phyloP scores from a whole-genome alignment of 1,140 invertebrate species.

The Drosophila kepulauana region DNA sequence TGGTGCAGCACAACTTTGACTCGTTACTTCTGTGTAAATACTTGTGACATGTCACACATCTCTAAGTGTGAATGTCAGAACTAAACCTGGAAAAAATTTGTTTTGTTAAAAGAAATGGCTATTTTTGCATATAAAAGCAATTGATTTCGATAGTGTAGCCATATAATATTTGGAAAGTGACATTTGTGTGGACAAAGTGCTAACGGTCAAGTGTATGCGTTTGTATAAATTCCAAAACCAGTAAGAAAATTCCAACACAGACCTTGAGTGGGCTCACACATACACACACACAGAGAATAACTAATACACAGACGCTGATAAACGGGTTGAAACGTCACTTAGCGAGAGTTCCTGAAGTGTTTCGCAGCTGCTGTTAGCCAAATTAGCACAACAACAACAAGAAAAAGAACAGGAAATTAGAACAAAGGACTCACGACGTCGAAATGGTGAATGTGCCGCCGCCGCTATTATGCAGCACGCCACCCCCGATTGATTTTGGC shows the following conservation, averaged over 20 bases:
- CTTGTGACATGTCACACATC: conserved; percentile 36
- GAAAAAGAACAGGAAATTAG: conserved; percentile 15
- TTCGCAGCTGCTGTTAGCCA: conserved; percentile 54
- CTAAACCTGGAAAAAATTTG: conserved; percentile 68
- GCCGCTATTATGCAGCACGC: conserved; percentile 88
- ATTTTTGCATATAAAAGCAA: conserved; percentile 44
- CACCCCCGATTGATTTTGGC: conserved; percentile 87
- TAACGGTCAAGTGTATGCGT: conserved; percentile 32
- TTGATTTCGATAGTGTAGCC: conserved; percentile 22
- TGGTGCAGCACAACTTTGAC: background rate
- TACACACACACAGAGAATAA: conserved; percentile 40
- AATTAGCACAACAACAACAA: conserved; percentile 47
- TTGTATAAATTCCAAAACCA: conserved; percentile 34
- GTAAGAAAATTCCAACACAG: conserved; percentile 74
- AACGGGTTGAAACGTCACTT: conserved; percentile 67
- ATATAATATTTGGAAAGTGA: conserved; percentile 21
- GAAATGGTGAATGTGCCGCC: conserved; percentile 86
- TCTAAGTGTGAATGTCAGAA: conserved; percentile 60
- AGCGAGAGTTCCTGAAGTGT: conserved; percentile 56
- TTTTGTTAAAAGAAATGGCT: conserved; percentile 67
- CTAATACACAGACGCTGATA: conserved; percentile 42
- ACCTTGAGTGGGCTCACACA: conserved; percentile 69
- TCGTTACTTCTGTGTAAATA: conserved; percentile 20
- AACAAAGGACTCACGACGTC: conserved; percentile 42
- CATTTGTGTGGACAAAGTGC: background rate